Base-by-base conservation (phyloP, 2,797 vertebrate species). In the Dryobates pubescens region DNA sequence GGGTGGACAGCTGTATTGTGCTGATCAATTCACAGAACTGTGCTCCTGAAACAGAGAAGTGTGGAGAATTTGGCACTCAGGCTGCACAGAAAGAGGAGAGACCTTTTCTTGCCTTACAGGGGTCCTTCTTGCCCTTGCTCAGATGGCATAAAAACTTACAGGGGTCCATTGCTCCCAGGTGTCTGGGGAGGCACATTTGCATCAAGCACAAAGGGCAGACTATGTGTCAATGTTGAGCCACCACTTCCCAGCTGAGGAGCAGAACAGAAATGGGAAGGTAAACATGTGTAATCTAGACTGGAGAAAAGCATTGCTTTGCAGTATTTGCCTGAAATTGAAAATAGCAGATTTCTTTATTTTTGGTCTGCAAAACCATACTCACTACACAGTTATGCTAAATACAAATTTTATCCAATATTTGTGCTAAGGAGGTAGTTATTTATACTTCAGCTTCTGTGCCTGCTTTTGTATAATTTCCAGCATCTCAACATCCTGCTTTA, bases 1-100 rank as follows among this genome's bases (percentile, higher is more conserved):
- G 79, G 90, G 90, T 43, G 86, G 94, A 90, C 59, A 82, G 38
- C 59, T 83, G 53, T 14, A 3, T 58, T 88, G 65, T 84, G 32
- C 80, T 78, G 89, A 83, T 90, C 89, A 72, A 91, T 78, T 36
- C 8, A 22, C 14, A 64, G 69, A 84, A 30, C 59, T 65, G 24
- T 2, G 24, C 43, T 84, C 41, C 41, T 57, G 43, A 59, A 47
- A n/a, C 12, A 73, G 74, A 36, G 3, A 3, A 20, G 1, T 23
- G 32, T 0, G 0, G 27, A 27, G 51, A 69, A 72, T 75, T 70
- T 83, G 70, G 34, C 63, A 69, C 7, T 7, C 27, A 30, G 63
- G 26, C 17, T 80, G 15, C 20, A 9, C 41, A 62, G 63, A 79
- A 32, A 63, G 36, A 29, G 7, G 3, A 65, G 26, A 41, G 7